These are phyloP conservation scores for Puffinus mauretanicus DNA, from an alignment of 2,113 vertebrate species.

Conservation along the genomic window DNA sequence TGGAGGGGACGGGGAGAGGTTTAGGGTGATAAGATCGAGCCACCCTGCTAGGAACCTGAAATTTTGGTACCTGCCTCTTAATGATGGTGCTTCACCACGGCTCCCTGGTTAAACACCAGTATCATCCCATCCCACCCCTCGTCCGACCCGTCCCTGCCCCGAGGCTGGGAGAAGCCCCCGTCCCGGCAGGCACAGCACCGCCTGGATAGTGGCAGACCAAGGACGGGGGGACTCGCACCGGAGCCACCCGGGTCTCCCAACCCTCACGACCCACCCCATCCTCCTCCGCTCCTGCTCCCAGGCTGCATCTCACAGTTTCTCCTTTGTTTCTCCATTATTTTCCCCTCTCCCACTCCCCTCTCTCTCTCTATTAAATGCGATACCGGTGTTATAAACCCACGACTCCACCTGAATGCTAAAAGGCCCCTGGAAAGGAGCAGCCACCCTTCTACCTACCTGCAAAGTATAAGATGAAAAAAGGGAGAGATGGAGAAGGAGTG, in stretches of 20 bases:
- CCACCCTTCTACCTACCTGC: slow-evolving; percentile 34
- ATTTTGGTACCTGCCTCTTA: not conserved
- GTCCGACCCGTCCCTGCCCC: not conserved
- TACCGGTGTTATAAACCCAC: slow-evolving; percentile 21
- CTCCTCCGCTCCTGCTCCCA: not conserved
- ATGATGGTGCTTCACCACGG: not conserved
- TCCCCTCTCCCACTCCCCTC: not conserved
- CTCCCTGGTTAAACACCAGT: not conserved
- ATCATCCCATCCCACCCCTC: not conserved
- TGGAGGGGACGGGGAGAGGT: not conserved
- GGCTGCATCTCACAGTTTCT: not conserved
- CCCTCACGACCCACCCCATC: not conserved
- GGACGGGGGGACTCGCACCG: not conserved
- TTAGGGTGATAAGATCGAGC: not conserved
- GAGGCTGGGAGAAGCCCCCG: not conserved
- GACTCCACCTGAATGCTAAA: slow-evolving; percentile 53
- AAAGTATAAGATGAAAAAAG: not conserved
- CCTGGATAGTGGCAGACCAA: not conserved
- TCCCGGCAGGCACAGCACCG: not conserved
- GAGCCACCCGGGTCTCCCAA: not conserved
- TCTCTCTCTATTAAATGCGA: slow-evolving; percentile 19
- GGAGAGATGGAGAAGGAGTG: not conserved
- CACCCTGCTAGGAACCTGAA: not conserved
- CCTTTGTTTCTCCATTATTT: slow-evolving; percentile 33
- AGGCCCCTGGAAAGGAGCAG: slow-evolving; percentile 32